phyloP scores from a whole-genome alignment of 2,888 invertebrate species.

The Ophion slaviceki region DNA sequence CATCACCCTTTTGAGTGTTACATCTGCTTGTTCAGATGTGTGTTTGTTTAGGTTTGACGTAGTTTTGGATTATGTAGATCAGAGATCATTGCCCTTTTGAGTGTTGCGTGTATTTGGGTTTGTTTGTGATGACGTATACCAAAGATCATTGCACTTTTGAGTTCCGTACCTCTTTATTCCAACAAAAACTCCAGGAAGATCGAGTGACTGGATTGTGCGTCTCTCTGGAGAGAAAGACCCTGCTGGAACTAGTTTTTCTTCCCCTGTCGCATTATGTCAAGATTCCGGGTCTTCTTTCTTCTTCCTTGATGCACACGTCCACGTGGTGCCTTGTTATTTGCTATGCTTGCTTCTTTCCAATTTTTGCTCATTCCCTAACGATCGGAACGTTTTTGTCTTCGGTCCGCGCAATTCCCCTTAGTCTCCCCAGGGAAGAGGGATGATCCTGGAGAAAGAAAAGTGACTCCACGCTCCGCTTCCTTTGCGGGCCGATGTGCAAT shows the following conservation, averaged over 20 bases:
- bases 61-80: no score
- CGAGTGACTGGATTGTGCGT: no score
- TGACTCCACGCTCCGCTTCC: neutral
- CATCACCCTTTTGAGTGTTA: no score
- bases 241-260: constrained; percentile 59
- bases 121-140: neutral
- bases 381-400: neutral
- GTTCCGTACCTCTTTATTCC: no score
- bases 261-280: constrained; percentile 51
- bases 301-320: neutral
- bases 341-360: no score
- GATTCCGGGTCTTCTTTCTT: constrained; percentile 24
- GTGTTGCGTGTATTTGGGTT: constrained; percentile 13
- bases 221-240: constrained; percentile 2
- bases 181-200: no score
- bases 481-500: constrained; percentile 1
- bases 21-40: no score
- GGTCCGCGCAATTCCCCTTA: neutral
- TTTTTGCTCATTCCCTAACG: neutral
- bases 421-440: neutral
- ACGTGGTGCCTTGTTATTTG: neutral
- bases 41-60: no score
- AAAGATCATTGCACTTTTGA: no score
- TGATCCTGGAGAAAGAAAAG: neutral
- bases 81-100: constrained; percentile 34